A percentile compares a stretch with the other conserved stretches of the same genome.
phyloP scores from a whole-genome alignment of 2,113 vertebrate species.

The Menura novaehollandiae region DNA sequence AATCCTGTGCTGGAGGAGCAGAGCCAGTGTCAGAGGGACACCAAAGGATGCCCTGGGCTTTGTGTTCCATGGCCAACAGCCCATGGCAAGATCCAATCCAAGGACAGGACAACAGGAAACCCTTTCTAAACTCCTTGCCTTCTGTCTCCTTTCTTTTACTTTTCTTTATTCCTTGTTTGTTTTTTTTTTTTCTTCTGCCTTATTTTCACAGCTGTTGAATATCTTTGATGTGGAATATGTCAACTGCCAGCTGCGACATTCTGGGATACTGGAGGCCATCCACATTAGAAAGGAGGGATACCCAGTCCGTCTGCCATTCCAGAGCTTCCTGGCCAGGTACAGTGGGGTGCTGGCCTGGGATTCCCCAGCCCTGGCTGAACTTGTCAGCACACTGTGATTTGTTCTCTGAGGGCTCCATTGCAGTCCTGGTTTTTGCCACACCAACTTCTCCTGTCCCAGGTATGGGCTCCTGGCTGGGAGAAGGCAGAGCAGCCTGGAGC shows the following conservation, averaged over 20 bases:
- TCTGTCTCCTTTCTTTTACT: background rate
- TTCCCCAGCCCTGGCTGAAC: background rate
- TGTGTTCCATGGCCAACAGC: background rate
- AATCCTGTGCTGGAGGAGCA: background rate
- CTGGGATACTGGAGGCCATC: conserved; percentile 83
- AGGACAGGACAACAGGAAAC: background rate
- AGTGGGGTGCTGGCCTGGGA: background rate
- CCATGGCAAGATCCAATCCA: background rate
- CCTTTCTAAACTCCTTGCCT: background rate
- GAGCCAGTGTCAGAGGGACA: background rate
- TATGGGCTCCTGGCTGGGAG: conserved; percentile 72
- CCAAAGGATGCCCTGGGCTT: background rate
- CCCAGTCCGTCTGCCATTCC: conserved; percentile 79
- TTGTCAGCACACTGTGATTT: background rate
- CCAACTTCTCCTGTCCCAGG: conserved; percentile 46
- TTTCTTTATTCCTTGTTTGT: background rate
- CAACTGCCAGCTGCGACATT: conserved; percentile 80
- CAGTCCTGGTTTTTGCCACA: background rate
- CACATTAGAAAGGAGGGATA: conserved; percentile 80
- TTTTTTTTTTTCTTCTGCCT: background rate
- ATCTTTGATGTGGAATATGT: conserved; percentile 88
- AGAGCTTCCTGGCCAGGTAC: conserved; percentile 82
- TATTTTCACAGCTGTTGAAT: conserved; percentile 73
- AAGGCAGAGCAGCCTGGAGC: conserved; percentile 12
- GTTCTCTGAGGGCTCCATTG: background rate